Percentiles rank a stretch among this genome's conserved stretches.
Conservation (phyloP, 2,113 vertebrate species). For the Nerophis lumbriciformis region DNA sequence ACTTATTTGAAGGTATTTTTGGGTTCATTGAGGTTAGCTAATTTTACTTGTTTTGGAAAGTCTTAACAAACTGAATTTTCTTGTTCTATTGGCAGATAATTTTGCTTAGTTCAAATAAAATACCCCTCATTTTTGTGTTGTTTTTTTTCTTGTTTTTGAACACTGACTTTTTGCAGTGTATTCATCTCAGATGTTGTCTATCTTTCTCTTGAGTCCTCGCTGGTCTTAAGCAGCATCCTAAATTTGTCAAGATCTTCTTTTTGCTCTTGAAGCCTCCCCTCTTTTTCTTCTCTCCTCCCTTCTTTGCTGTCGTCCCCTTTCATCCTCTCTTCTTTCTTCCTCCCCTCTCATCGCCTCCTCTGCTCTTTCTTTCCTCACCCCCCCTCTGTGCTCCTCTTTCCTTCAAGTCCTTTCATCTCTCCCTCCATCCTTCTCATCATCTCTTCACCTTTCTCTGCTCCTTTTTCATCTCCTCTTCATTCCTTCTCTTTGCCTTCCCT, state of each 20-base stretch:
- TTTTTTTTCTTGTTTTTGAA: no score
- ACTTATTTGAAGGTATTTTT: no score
- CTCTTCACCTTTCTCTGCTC: constrained; percentile 10
- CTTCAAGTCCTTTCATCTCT: constrained; percentile 18
- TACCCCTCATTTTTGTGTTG: no score
- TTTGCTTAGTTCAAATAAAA: no score
- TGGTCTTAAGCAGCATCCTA: no score
- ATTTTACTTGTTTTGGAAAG: no score
- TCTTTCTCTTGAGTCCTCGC: no score
- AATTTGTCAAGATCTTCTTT: background rate
- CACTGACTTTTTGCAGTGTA: no score
- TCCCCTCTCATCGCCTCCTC: background rate
- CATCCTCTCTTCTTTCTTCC: background rate
- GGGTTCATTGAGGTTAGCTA: no score
- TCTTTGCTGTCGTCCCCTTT: background rate
- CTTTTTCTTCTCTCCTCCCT: background rate
- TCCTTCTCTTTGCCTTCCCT: background rate
- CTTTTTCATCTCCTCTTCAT: constrained; percentile 24
- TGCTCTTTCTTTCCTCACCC: constrained; percentile 41
- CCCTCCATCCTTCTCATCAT: constrained; percentile 31
- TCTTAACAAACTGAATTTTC: no score
- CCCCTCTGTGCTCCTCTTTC: constrained; percentile 23
- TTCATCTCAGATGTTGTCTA: no score
- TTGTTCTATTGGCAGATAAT: no score
- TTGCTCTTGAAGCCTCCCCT: constrained; percentile 24